phyloP scores from a whole-genome alignment of 1,140 invertebrate genomes.

The Brachionus angularis region DNA sequence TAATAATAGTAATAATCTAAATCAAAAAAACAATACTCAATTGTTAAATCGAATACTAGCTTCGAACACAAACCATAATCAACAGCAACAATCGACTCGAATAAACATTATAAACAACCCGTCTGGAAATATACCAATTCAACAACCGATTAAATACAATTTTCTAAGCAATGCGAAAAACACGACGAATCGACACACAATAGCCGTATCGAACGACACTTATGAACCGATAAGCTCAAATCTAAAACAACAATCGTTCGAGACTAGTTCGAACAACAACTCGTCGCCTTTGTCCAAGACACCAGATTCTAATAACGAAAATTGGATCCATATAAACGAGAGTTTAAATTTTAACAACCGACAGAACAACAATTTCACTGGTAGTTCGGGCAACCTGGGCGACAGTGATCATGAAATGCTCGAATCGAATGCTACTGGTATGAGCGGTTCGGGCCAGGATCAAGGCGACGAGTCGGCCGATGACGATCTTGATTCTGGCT shows the following conservation, averaged over 20 bases:
- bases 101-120: too few relatives aligned
- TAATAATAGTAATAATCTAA: too few relatives aligned
- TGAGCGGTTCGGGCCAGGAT: not conserved
- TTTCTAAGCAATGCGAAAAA: not conserved
- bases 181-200: slow-evolving; percentile 11
- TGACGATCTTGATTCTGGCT: slow-evolving; percentile 17
- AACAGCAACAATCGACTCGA: too few relatives aligned
- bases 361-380: slow-evolving; percentile 21
- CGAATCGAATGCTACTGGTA: not conserved
- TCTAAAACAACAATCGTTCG: slow-evolving; percentile 2
- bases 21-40: too few relatives aligned
- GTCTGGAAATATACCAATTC: too few relatives aligned
- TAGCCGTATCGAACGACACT: not conserved
- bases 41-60: too few relatives aligned
- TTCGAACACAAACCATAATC: too few relatives aligned
- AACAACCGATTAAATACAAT: too few relatives aligned
- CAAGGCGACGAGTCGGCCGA: slow-evolving; percentile 34
- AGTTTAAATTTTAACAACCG: not conserved
- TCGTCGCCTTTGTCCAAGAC: slow-evolving; percentile 38
- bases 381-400: slow-evolving; percentile 9
- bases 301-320: slow-evolving; percentile 25
- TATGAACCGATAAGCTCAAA: not conserved
- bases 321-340: slow-evolving; percentile 34
- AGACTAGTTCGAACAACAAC: slow-evolving; percentile 19
- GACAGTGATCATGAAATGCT: slow-evolving; percentile 40